Percentiles rank a stretch among this genome's conserved stretches.
Conservation (phyloP, 2,113 vertebrate genomes). For the Sialia sialis region DNA sequence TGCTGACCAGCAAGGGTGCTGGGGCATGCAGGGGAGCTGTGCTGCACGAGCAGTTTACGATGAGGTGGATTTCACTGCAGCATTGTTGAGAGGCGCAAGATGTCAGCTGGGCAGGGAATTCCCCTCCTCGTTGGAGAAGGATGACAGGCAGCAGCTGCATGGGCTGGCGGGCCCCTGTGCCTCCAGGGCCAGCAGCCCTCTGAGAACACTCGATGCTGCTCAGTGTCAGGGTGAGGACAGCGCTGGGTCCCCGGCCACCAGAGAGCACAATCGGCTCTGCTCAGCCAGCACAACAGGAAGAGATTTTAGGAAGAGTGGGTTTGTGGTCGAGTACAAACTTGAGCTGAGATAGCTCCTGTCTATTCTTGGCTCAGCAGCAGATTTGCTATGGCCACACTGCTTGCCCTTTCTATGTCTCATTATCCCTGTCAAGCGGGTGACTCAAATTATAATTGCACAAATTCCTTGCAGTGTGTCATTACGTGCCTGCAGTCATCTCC, state of each 20-base stretch:
- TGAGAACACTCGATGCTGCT: background rate
- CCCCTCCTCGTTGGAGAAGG: background rate
- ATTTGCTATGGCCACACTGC: background rate
- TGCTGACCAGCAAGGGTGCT: background rate
- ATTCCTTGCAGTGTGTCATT: conserved; percentile 1
- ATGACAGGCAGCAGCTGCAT: conserved; percentile 47
- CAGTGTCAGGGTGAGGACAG: background rate
- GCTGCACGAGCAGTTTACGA: background rate
- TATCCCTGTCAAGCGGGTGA: conserved; percentile 26
- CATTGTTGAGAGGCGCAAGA: conserved; percentile 31
- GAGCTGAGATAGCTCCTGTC: background rate
- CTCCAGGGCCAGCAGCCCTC: background rate
- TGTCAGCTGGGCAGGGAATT: conserved; percentile 25
- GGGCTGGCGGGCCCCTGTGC: background rate
- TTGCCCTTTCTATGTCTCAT: conserved; percentile 43
- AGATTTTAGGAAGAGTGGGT: conserved; percentile 6
- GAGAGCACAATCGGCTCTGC: background rate
- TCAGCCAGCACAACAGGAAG: background rate
- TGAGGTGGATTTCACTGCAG: conserved; percentile 7
- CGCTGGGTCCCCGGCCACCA: background rate
- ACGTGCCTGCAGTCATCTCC: background rate
- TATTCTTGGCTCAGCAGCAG: conserved; percentile 34
- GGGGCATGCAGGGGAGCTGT: background rate
- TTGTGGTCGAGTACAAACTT: background rate
- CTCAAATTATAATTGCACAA: conserved; percentile 30